Base-by-base conservation (phyloP, 2,888 invertebrate species). In the Furcula furcula region DNA sequence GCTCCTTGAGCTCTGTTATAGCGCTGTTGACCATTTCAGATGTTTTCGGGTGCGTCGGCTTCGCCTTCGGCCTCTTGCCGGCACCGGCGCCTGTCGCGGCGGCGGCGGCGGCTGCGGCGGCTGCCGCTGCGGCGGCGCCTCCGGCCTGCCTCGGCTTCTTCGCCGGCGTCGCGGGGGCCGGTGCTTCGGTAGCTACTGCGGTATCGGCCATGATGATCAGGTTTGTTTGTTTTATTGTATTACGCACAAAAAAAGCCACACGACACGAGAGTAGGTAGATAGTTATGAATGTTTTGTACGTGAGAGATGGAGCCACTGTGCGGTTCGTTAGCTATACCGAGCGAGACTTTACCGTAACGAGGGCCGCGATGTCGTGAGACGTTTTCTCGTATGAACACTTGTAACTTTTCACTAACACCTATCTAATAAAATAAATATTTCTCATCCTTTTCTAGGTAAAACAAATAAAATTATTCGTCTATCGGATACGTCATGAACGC, bases 1-100 rank as follows among this genome's bases (percentile, higher is more conserved):
- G 84, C 55, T 91, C 90, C 51, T 90, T 89, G 23, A 91, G 58
- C 28, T 72, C 66, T 36, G 70, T 74, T 26, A 91, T 84, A 3
- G 93, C 92, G 13, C 73, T 75, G 46, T 78, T 88, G 0, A 92
- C 92, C 91, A 93, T 91, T 31, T 56, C 58, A 4, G 58, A 63
- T 1, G 55, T 63, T 48, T 55, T 64, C 40, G 61, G 59, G 28
- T 64, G 62, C 3, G 59, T 62, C 5, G 86, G 68, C 38, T 72
- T 86, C 58, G 65, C 55, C 22, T 67, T 67, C 1, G 71, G 70
- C 42, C 76, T 73, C 46, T 71, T 76, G 32, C 55, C 51, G 14
- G 41, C 30, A n/a, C n/a, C n/a, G n/a, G 37, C 34, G 37, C 19
- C 34, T 28, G 31, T 33, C 31, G 34, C 32, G 31, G 34, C 29